Base-by-base conservation (phyloP, 2,888 invertebrate genomes). In the Caenorhabditis sp. region DNA sequence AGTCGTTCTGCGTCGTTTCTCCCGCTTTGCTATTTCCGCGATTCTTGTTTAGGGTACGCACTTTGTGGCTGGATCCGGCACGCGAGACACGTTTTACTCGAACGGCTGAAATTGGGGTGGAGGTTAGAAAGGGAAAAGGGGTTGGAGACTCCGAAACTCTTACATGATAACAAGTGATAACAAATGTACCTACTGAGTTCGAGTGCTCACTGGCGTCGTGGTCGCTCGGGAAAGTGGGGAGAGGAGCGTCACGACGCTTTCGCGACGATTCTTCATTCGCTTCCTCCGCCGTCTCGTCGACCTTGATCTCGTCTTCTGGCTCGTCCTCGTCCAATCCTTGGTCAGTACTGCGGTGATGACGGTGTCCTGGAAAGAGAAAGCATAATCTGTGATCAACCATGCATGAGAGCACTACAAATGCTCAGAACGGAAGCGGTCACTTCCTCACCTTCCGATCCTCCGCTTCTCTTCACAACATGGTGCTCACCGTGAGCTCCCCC, bases 1-100 rank as follows among this genome's bases (percentile, higher is more conserved):
- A 27, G 53, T 74, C 66, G 59, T 68, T 59, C 35, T 50, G 68
- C 52, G 59, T 59, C 50, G 53, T 50, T 66, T 79, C 79, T 46
- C 83, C 83, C 27, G 74, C 81, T 73, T 74, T 77, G 73, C 81
- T 81, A 66, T 81, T 83, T 62, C 83, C 80, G 52, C 79, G 78
- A 71, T 83, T 83, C 66, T 80, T 81, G 58, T 77, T 77, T 37
- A 83, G 46, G 43, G 74, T 70, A 41, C 81, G 79, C 15, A 73
- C 77, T 68, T 81, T 81, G 53, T 83, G 83, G 32, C 79, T 79
- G 48, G 78, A 78, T 59, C 83, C 83, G 41, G 83, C 81, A 32
- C 80, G 80, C 35, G 74, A 78, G 20, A 83, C 83, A 43, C 83
- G 63, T 55, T 83, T 83, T 71, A 80, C 79, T 59, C 83, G 81